A percentile compares a stretch with the other conserved stretches of the same genome.
phyloP scores from a whole-genome alignment of 2,113 vertebrate genomes.

The Pica pica region DNA sequence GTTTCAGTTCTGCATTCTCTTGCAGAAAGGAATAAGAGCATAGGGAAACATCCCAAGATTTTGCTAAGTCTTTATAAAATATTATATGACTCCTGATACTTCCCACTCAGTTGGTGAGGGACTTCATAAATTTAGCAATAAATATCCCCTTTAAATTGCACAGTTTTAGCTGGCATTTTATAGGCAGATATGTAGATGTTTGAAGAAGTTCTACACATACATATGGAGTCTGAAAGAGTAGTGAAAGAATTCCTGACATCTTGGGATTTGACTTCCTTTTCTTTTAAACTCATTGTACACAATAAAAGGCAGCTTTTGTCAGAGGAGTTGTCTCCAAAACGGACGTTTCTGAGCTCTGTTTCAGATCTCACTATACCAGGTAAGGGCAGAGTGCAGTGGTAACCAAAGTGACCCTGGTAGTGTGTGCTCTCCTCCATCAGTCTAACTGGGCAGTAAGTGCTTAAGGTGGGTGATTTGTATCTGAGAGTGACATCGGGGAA shows the following conservation, averaged over 20 bases:
- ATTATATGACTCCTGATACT: background rate
- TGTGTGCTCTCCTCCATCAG: background rate
- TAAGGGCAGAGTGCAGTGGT: background rate
- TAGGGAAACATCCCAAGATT: background rate
- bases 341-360: background rate
- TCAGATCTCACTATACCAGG: background rate
- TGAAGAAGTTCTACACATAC: background rate
- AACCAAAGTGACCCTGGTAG: background rate
- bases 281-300: background rate
- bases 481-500: background rate
- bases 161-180: background rate
- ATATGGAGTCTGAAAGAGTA: background rate
- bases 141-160: background rate
- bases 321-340: background rate
- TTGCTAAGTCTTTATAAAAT: background rate
- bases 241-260: background rate
- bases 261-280: background rate
- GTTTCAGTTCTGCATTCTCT: background rate
- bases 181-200: background rate
- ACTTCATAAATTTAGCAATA: background rate
- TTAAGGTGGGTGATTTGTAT: background rate
- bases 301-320: background rate
- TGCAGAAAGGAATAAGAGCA: background rate
- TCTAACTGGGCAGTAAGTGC: background rate
- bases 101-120: background rate